Evolutionary conservation across 2,888 invertebrate genomes (phyloP).

Genomic region (Bimastos eiseni): DNA sequence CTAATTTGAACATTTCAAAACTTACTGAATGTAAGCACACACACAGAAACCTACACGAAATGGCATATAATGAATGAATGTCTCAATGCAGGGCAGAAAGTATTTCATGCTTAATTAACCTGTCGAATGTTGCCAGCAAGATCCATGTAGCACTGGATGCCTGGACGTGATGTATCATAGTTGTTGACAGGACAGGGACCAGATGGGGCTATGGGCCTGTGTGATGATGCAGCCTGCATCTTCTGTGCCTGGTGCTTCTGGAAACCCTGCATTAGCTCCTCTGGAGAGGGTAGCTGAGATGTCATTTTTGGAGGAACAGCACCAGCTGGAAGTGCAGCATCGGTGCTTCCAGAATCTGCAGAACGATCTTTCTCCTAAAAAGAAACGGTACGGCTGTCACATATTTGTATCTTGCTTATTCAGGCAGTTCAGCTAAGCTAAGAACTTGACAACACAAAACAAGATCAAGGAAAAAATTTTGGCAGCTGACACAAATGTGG

Average conservation of each 20-base stretch:
- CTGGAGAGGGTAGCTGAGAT: background rate
- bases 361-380: conserved; percentile 17
- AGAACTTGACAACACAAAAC: too few relatives aligned
- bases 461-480: too few relatives aligned
- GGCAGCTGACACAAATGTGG: too few relatives aligned
- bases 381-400: too few relatives aligned
- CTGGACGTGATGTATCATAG: conserved; percentile 62
- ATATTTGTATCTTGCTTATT: too few relatives aligned
- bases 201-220: background rate
- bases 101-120: conserved; percentile 56
- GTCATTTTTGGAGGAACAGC: background rate
- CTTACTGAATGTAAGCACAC: too few relatives aligned
- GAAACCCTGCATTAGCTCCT: conserved; percentile 19
- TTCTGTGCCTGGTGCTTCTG: conserved; percentile 19
- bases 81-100: background rate
- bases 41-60: too few relatives aligned
- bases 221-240: background rate
- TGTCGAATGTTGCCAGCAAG: conserved; percentile 93
- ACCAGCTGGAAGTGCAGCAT: background rate
- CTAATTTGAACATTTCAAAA: too few relatives aligned
- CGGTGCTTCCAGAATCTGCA: background rate
- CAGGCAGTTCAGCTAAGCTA: too few relatives aligned
- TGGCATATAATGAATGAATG: too few relatives aligned
- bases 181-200: background rate
- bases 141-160: conserved; percentile 91